Evolutionary conservation across 1,140 invertebrate species (phyloP), one percentile per base, ranked within the genome.

Genomic region (Neodiprion fabricii): DNA sequence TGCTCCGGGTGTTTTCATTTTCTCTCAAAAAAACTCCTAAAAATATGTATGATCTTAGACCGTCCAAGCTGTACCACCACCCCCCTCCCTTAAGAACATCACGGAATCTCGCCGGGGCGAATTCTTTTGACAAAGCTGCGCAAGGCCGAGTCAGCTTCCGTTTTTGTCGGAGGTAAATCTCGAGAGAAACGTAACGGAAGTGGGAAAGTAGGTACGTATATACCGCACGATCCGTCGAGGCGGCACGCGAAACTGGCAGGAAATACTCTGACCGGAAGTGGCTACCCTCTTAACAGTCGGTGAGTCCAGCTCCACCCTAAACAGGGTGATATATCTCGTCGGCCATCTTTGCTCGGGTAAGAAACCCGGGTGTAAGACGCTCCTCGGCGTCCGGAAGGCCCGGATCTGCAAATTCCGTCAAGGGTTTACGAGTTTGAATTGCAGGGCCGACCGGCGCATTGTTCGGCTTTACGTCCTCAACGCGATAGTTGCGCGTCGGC

Each of bases 221-320:
- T 40, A 40, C 28, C 28, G 2, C 28, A 40, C 28, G 28, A 40
- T 40, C 5, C 28, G 2, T 61, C 53, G 53, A 61, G n/a, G 53
- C n/a, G 9, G 53, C 53, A 61, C 53, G 53, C 53, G 53, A 61
- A 61, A 61, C 28, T 49, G 67, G 76, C 78, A 75, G 79, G 79
- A 80, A 80, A 78, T 80, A 78, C 78, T 17, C 78, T 79, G 76
- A 79, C 65, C 79, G 79, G 79, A 80, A 79, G 75, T 79, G 76
- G 76, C 70, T 69, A 79, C 70, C 76, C 79, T 78, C 79, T 80
- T 79, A 80, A 78, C 53, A 17, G 79, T 70, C 48, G 12, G 50
- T 67, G 77, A 76, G 78, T 75, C 78, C 79, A 40, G 77, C 78
- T 80, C 75, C 76, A 74, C 79, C 75, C 66, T 71, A 72, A 40